A percentile compares a stretch with the other conserved stretches of the same genome.
phyloP scores from a whole-genome alignment of 1,140 invertebrate genomes.

The Leptoteleia sp. region DNA sequence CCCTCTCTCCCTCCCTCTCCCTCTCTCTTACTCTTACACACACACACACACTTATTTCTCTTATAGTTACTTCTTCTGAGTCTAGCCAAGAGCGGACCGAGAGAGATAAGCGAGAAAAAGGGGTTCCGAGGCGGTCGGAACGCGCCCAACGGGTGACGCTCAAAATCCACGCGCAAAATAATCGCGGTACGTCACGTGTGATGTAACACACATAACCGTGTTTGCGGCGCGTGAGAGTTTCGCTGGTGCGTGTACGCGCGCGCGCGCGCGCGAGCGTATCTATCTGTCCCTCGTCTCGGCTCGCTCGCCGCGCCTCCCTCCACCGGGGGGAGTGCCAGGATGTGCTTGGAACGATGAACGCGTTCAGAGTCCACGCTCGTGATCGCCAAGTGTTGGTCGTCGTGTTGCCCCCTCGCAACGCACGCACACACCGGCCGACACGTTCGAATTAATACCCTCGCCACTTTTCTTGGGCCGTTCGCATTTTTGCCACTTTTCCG shows the following conservation, averaged over 20 bases:
- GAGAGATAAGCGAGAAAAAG: background rate
- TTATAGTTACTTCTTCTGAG: background rate
- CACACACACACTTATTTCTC: no score
- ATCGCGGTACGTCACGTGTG: slow-evolving; percentile 63
- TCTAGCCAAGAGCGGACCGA: background rate
- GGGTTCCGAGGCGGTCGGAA: background rate
- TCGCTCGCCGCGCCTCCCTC: slow-evolving; percentile 68
- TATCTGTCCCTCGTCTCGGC: slow-evolving; percentile 75
- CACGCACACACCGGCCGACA: slow-evolving; percentile 21
- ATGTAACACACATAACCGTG: slow-evolving; percentile 59
- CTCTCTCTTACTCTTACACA: no score
- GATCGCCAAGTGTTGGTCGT: slow-evolving; percentile 46
- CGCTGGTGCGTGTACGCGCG: slow-evolving; percentile 20
- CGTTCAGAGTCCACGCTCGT: slow-evolving; percentile 70
- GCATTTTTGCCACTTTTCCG: background rate
- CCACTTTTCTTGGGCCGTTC: background rate
- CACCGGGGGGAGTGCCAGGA: slow-evolving; percentile 80
- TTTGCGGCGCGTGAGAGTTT: slow-evolving; percentile 47
- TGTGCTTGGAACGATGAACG: slow-evolving; percentile 80
- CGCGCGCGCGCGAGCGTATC: slow-evolving; percentile 55
- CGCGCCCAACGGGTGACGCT: background rate
- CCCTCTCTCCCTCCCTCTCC: background rate
- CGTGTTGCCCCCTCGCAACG: slow-evolving; percentile 47
- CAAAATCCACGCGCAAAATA: slow-evolving; percentile 50
- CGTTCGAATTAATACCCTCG: slow-evolving; percentile 26